Evolutionary conservation across 2,888 invertebrate species (phyloP).

Genomic region (Netelia inedita): DNA sequence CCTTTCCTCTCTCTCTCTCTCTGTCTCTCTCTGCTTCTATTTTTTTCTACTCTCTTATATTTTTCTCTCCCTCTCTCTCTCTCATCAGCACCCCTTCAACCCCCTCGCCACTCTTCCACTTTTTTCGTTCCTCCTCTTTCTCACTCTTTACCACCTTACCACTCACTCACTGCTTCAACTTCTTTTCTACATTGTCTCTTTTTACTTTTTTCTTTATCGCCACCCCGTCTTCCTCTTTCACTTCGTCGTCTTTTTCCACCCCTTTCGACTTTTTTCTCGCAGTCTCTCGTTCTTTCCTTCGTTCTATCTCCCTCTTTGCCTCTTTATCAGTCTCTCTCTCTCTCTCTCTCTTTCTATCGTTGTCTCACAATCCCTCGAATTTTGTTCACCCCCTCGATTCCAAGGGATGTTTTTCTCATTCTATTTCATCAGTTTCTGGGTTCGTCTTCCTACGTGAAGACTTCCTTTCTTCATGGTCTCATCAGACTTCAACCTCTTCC

Average conservation of each 20-base stretch:
- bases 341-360: slow-evolving; percentile 23
- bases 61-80: not conserved
- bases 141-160: slow-evolving; percentile 55
- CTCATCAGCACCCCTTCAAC: not conserved
- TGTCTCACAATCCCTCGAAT: too few relatives aligned
- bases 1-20: slow-evolving; percentile 68
- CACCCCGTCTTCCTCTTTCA: not conserved
- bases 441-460: too few relatives aligned
- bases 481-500: not conserved
- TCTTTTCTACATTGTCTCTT: slow-evolving; percentile 3
- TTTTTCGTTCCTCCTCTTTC: slow-evolving; percentile 44
- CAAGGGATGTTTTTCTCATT: too few relatives aligned
- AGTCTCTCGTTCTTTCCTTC: not conserved
- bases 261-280: slow-evolving; percentile 14
- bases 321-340: slow-evolving; percentile 7
- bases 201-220: slow-evolving; percentile 12
- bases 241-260: slow-evolving; percentile 28
- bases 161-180: slow-evolving; percentile 6
- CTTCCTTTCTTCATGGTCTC: slow-evolving; percentile 72
- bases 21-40: slow-evolving; percentile 23
- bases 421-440: too few relatives aligned
- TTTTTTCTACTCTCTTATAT: not conserved
- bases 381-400: too few relatives aligned
- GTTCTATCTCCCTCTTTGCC: not conserved
- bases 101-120: slow-evolving; percentile 45